phyloP scores from a whole-genome alignment of 2,888 invertebrate species.

The Neuroscelio doddi region DNA sequence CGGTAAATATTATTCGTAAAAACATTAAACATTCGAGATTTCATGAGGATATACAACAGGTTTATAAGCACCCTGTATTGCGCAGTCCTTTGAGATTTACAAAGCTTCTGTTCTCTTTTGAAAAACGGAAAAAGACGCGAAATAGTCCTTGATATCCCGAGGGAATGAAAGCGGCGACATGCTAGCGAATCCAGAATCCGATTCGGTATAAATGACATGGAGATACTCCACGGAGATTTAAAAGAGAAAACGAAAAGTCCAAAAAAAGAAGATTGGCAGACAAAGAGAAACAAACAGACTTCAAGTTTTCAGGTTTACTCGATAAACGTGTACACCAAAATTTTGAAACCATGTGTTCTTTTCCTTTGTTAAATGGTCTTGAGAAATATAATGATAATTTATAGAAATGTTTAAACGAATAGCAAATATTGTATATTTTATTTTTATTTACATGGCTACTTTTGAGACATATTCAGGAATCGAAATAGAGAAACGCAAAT shows the following conservation, averaged over 20 bases:
- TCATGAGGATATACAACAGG: background rate
- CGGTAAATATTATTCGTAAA: too few species aligned
- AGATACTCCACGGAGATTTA: constrained; percentile 49
- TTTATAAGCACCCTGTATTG: background rate
- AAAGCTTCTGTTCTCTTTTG: constrained; percentile 28
- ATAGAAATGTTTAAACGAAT: too few species aligned
- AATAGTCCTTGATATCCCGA: constrained; percentile 52
- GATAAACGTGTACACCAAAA: background rate
- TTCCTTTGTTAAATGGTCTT: too few species aligned
- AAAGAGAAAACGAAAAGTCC: constrained; percentile 44
- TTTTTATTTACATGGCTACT: background rate
- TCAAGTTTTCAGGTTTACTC: background rate
- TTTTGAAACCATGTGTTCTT: too few species aligned
- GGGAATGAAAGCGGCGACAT: constrained; percentile 59
- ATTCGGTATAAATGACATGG: constrained; percentile 62
- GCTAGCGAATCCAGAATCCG: constrained; percentile 59
- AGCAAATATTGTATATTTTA: background rate
- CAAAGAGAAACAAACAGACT: constrained; percentile 10
- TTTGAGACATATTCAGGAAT: constrained; percentile 1
- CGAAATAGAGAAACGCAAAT: constrained; percentile 35
- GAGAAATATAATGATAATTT: too few species aligned
- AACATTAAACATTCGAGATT: too few species aligned
- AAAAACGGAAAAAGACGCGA: constrained; percentile 49
- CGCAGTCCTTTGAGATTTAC: constrained; percentile 17
- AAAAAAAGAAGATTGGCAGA: constrained; percentile 26